Base-by-base conservation (phyloP, 1,140 invertebrate genomes). In the Anastrepha ludens region DNA sequence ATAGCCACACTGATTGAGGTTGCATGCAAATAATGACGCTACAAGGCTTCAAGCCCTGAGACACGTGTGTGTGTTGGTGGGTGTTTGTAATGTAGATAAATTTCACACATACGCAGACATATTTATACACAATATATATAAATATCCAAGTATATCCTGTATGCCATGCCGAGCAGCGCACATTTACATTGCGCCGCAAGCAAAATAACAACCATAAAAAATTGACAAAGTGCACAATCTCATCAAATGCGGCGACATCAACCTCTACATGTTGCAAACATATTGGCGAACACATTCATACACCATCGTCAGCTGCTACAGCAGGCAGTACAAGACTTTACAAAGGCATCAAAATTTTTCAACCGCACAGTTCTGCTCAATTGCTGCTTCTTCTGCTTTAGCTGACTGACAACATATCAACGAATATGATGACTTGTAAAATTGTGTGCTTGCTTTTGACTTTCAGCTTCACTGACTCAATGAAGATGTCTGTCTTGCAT, bases 151-250 rank as follows among this genome's bases (percentile, higher is more conserved):
- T 29, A 29, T 29, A 29, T 29, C 55, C 13, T 58, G 3, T 67
- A 8, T 70, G 29, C 6, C 41, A 41, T 74, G 67, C 44, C 41
- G 47, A 74, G 44, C 13, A 47, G 4, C 11, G 67, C 41, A 74
- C 44, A 74, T 74, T 74, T 39, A 39, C 67, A 74, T 13, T 39
- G 67, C 41, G 41, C 67, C 67, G 41, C 67, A 44, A 41, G 67
- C 41, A 3, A 74, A 5, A 41, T 44, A 47, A 41, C 29, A 29
- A 67, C n/a, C 29, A 29, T 0, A 67, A 2, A 1, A 29, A 67
- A 70, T 13, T 41, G 9, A 8, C 65, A 41, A 47, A 47, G 39
- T 67, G 65, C 6, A 8, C 39, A 47, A 44, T 2, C 41, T 74
- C 67, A 74, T 74, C 39, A 74, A 2, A 6, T 8, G 39, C 41